Evolutionary conservation across 2,113 vertebrate species (phyloP), one percentile per base, ranked within the genome.

Genomic region (Emydura subglobosa): DNA sequence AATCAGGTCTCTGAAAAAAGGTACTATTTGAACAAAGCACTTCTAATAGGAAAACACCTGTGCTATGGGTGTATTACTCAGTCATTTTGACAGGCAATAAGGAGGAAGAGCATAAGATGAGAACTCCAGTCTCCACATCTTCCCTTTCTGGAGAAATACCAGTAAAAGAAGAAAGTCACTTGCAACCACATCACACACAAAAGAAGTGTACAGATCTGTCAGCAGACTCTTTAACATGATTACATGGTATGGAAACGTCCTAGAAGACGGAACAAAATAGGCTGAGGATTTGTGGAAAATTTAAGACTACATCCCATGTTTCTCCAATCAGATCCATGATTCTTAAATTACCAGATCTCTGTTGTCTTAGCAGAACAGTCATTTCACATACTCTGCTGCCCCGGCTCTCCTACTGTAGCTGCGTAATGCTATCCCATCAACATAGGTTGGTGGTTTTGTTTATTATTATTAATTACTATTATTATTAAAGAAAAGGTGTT

Each of bases 121-220:
- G 0, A 9, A 10, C 80, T 49, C 8, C 5, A 55, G 1, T 2
- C 1, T 81, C n/a, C 61, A 50, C 31, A 51, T 47, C 68, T 54
- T 21, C 16, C 24, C 61, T 61, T 44, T 0, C 0, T 2, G 65
- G 1, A 2, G 29, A 57, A 78, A 25, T 27, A 61, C 24, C 5
- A 53, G 25, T 61, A 88, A 31, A 9, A 82, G 1, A 2, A 34
- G 87, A 84, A 31, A 78, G 5, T 34, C 57, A 44, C 79, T 79
- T 93, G 44, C 53, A 53, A 11, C 8, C 29, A 1, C 17, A 72
- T 49, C 88, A 68, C 53, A 25, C 10, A 76, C 11, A 44, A 10
- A 68, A 51, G 27, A 34, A 61, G 61, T 9, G 17, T n/a, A 68
- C 61, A 68, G 34, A 34, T 68, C 61, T 68, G 61, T 68, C 61